Conservation (phyloP, 2,888 invertebrate species). For the Pammene fasciana region DNA sequence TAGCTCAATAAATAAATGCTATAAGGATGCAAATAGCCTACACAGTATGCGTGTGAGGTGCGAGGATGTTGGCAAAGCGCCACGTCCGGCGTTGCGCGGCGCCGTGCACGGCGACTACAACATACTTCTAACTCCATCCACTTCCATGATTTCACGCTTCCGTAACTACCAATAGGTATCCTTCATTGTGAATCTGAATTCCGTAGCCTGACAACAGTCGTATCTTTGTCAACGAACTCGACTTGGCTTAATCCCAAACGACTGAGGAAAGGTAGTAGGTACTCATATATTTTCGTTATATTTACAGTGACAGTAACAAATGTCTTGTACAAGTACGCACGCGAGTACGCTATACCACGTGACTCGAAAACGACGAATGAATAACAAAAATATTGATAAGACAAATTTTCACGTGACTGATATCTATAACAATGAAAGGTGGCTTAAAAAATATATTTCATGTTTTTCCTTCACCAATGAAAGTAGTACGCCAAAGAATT, state of each 20-base stretch:
- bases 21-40: slow-evolving; percentile 35
- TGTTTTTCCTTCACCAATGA: slow-evolving; percentile 28
- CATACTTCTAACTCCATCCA: slow-evolving; percentile 45
- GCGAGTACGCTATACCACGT: slow-evolving; percentile 42
- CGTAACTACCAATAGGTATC: slow-evolving; percentile 54
- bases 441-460: slow-evolving; percentile 39
- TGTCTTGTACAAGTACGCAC: slow-evolving; percentile 50
- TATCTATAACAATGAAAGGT: slow-evolving; percentile 39
- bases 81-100: slow-evolving; percentile 41
- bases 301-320: slow-evolving; percentile 67
- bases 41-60: slow-evolving; percentile 35
- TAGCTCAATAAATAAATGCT: slow-evolving; percentile 22
- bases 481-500: slow-evolving; percentile 26
- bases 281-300: slow-evolving; percentile 71
- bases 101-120: slow-evolving; percentile 39
- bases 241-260: slow-evolving; percentile 76
- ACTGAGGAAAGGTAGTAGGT: slow-evolving; percentile 69
- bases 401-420: slow-evolving; percentile 38
- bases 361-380: slow-evolving; percentile 36
- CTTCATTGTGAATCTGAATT: slow-evolving; percentile 58
- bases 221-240: slow-evolving; percentile 66
- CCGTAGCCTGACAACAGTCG: slow-evolving; percentile 63
- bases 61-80: slow-evolving; percentile 43
- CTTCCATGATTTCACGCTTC: slow-evolving; percentile 60
- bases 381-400: slow-evolving; percentile 42